A percentile compares a stretch with the other conserved stretches of the same genome.
Evolutionary conservation across 2,888 invertebrate species (phyloP).

Genomic region (Galerucella calmariensis): DNA sequence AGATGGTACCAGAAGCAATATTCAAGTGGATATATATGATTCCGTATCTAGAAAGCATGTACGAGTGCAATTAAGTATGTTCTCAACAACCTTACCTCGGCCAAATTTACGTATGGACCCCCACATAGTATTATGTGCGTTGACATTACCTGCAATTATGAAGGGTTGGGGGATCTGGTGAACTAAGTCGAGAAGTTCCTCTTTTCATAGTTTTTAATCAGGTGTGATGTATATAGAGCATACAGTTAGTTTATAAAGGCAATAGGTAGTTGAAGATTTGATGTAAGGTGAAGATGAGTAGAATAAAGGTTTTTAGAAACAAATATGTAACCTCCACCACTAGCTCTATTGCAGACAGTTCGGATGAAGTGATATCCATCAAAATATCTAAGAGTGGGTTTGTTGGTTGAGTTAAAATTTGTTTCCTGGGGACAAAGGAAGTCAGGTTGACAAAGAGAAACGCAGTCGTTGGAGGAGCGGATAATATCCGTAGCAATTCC

Average conservation of each 20-base stretch:
- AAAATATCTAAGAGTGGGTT: not conserved
- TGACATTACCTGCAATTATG: no score
- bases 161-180: no score
- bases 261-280: not conserved
- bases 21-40: no score
- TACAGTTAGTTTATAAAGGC: not conserved
- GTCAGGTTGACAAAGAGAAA: not conserved
- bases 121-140: no score
- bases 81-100: no score
- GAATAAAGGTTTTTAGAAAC: not conserved
- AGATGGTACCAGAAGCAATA: no score
- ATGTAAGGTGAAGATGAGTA: not conserved
- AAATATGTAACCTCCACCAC: not conserved
- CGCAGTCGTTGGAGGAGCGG: not conserved
- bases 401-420: not conserved
- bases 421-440: not conserved
- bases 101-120: no score
- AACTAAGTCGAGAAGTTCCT: no score
- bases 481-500: not conserved
- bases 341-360: not conserved
- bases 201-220: no score
- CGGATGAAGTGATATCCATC: conserved; percentile 8
- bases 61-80: no score
- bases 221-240: no score
- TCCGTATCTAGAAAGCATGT: no score